These are phyloP conservation scores for Stichopus chloronotus DNA, from an alignment of 35 echinoderm and acorn worm species.

Conservation along the genomic window DNA sequence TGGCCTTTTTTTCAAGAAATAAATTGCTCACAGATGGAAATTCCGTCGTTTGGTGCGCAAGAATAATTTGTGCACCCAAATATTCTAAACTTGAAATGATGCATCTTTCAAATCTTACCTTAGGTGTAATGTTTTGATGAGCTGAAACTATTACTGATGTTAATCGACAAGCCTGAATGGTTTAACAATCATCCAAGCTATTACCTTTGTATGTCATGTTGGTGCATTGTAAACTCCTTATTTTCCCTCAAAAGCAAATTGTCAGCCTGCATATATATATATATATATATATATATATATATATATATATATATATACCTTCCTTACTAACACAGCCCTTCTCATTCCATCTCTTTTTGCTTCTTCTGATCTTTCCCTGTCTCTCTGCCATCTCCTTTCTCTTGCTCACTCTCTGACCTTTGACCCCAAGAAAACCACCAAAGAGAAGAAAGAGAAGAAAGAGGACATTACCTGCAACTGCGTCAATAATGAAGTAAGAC, in stretches of 20 bases:
- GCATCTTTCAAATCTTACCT: too few species aligned
- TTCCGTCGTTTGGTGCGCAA: too few species aligned
- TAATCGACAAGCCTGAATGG: too few species aligned
- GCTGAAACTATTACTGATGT: too few species aligned
- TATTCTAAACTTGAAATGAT: too few species aligned
- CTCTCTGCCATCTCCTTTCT: not conserved
- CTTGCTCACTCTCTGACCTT: not conserved
- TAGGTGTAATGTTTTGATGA: too few species aligned
- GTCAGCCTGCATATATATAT: not conserved
- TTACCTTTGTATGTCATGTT: not conserved
- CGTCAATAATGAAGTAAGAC: constrained; percentile 79
- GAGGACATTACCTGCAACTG: constrained; percentile 54
- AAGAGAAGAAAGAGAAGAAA: constrained; percentile 21
- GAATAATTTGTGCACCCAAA: too few species aligned
- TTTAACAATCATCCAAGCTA: not conserved
- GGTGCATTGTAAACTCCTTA: not conserved
- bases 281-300: not conserved
- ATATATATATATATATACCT: not conserved
- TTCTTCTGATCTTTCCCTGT: not conserved
- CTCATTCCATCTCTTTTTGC: not conserved
- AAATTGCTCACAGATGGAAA: too few species aligned
- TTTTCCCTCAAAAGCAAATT: not conserved
- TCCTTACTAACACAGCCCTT: not conserved
- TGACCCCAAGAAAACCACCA: constrained; percentile 9
- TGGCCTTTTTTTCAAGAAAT: too few species aligned